Evolutionary conservation across 1,140 invertebrate genomes (phyloP), one percentile per base, ranked within the genome.

Genomic region (Drosophila azteca): DNA sequence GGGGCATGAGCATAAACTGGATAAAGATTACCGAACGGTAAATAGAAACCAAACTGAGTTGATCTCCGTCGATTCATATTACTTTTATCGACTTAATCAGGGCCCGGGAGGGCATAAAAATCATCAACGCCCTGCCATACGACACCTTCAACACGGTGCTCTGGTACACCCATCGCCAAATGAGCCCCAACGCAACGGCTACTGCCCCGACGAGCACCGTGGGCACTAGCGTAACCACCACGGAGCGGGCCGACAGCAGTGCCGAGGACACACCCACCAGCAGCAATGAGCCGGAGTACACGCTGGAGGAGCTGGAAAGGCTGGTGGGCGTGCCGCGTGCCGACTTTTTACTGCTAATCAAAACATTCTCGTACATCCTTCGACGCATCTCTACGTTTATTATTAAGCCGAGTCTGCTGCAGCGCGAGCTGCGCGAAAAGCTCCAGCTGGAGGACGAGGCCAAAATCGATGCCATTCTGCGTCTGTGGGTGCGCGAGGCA

Each of bases 1-100:
- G 9, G 20, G 13, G 8, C 17, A 90, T 90, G 91, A 91, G 88
- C 62, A 90, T 91, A 15, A 91, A 91, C 59, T 92, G 91, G 91
- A 92, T 92, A 29, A 92, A 92, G 69, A 92, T 92, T 22, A 92
- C 91, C 2, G 91, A 92, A 31, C 70, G 91, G 91, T 90, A 68
- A 62, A 29, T 3, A 22, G 2, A 7, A 3, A 26, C 8, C 17
- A 20, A 15, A 24, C 22, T 17, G 2, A 39, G 9, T 0, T 52
- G 8, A 5, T 15, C 8, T 11, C 11, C 24, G n/a, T 17, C 29
- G 9, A 8, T 13, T 68, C 45, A 2, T 1, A 7, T n/a, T 7
- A 2, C 13, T 15, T n/a, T 13, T 9, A 7, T 17, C 39, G 6
- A 20, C 29, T 3, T 1, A n/a, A 9, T 6, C n/a, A 92, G 91